Evolutionary conservation across 2,888 invertebrate species (phyloP).

Genomic region (Tribolium freemani): DNA sequence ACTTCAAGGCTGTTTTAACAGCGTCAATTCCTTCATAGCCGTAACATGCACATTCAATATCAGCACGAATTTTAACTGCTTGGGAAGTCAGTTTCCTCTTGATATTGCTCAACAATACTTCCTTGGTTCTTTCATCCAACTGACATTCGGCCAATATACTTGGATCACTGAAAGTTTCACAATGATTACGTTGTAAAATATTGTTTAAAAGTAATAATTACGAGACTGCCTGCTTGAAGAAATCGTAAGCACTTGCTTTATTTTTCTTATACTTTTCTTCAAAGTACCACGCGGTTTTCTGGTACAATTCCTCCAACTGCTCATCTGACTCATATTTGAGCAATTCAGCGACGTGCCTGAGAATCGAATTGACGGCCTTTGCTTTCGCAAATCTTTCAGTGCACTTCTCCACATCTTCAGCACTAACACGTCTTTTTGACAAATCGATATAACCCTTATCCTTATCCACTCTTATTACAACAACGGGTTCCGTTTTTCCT

Average conservation of each 20-base stretch:
- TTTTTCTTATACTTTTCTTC: conserved; percentile 96
- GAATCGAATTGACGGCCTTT: conserved; percentile 97
- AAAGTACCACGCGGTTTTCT: conserved; percentile 98
- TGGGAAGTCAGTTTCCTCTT: conserved; percentile 97
- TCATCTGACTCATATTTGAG: conserved; percentile 91
- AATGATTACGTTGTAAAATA: neutral
- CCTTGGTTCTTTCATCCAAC: conserved; percentile 91
- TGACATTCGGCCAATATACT: conserved; percentile 96
- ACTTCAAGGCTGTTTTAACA: conserved; percentile 91
- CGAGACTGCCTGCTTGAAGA: conserved; percentile 95
- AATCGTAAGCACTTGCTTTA: conserved; percentile 96
- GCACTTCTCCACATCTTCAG: conserved; percentile 98
- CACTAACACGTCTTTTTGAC: conserved; percentile 97
- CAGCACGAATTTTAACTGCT: conserved; percentile 94
- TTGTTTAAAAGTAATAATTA: conserved; percentile 49
- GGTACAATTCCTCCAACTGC: conserved; percentile 94
- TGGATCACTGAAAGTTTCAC: conserved; percentile 80
- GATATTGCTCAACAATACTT: conserved; percentile 93
- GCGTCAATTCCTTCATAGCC: conserved; percentile 99
- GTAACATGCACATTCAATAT: conserved; percentile 94
- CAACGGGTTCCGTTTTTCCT: conserved; percentile 98
- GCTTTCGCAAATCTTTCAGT: conserved; percentile 99
- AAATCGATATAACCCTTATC: conserved; percentile 99
- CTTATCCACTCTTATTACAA: conserved; percentile 99
- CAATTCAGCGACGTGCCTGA: conserved; percentile 97